Evolutionary conservation across 2,113 vertebrate genomes (phyloP), one percentile per base, ranked within the genome.

Genomic region (Puntigrus tetrazona): DNA sequence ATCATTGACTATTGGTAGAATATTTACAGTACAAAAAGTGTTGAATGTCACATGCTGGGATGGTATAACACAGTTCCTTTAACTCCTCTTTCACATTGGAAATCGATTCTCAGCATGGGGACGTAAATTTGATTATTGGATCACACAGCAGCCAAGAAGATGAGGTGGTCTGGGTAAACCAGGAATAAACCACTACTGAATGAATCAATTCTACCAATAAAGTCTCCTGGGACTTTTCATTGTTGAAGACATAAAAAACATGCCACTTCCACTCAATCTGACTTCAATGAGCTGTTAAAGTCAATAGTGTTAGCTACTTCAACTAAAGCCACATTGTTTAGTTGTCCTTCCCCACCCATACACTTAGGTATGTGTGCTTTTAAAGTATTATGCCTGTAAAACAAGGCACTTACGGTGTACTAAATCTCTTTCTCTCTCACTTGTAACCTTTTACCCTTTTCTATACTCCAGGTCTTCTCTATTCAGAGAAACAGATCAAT

Each of bases 401-500:
- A n/a, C n/a, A n/a, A n/a, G n/a, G n/a, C n/a, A n/a, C n/a, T n/a
- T n/a, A n/a, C n/a, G n/a, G n/a, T n/a, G n/a, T n/a, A n/a, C n/a
- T n/a, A n/a, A n/a, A n/a, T n/a, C n/a, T 38, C 22, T 78, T 57
- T 36, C 20, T n/a, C 11, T 55, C 74, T 77, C 29, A 34, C 47
- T 77, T n/a, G 5, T 31, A 57, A 25, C 22, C 7, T 43, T 72
- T 38, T 52, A 7, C 1, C 27, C 3, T 1, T 77, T 20, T 34
- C 20, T 55, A 18, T 9, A 57, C 20, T 16, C 3, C 50, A 38
- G 50, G 20, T 59, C 31, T 41, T 11, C 55, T 38, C 52, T 61
- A 27, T 61, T 78, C 36, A 78, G 7, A 78, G 61, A 78, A 78
- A 43, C 3, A 78, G 25, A 78, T 78, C 14, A 61, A 10, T 61